Evolutionary conservation across 2,888 invertebrate genomes (phyloP).

Genomic region (Cinara cedri): DNA sequence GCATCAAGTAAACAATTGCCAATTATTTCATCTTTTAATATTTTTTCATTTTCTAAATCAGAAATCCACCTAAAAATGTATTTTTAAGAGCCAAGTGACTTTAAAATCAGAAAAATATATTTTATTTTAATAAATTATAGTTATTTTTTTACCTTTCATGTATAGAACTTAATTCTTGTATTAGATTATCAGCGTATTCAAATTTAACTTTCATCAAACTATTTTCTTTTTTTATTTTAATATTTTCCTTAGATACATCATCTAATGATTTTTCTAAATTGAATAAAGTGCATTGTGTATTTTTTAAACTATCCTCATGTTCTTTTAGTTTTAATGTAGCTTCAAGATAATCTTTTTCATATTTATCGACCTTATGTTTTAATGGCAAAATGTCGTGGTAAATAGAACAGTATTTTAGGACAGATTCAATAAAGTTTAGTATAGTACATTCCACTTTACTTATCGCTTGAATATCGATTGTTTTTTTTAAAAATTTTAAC

Average conservation of each 20-base stretch:
- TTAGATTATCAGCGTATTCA: constrained; percentile 23
- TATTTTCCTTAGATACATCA: constrained; percentile 13
- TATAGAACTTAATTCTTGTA: constrained; percentile 11
- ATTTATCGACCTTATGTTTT: constrained; percentile 78
- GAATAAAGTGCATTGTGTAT: not conserved
- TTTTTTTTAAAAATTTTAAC: constrained; percentile 44
- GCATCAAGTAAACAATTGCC: constrained; percentile 84
- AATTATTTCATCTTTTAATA: constrained; percentile 75
- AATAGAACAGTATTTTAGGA: constrained; percentile 85
- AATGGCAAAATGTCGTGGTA: constrained; percentile 84
- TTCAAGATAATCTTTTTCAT: constrained; percentile 71
- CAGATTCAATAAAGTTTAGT: constrained; percentile 83
- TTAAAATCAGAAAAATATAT: too few species aligned
- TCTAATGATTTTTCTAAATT: constrained; percentile 34
- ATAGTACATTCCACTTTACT: constrained; percentile 87
- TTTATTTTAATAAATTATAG: not conserved
- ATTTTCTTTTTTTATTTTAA: constrained; percentile 28
- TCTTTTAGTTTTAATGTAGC: constrained; percentile 20
- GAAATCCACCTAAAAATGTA: constrained; percentile 70
- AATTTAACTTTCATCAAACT: constrained; percentile 19
- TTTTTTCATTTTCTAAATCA: constrained; percentile 75
- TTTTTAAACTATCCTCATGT: constrained; percentile 23
- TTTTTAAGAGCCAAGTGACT: not conserved
- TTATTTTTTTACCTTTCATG: constrained; percentile 31
- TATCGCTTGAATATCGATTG: constrained; percentile 77